Conservation (phyloP, 2,797 vertebrate genomes). For the Siniperca scherzeri region DNA sequence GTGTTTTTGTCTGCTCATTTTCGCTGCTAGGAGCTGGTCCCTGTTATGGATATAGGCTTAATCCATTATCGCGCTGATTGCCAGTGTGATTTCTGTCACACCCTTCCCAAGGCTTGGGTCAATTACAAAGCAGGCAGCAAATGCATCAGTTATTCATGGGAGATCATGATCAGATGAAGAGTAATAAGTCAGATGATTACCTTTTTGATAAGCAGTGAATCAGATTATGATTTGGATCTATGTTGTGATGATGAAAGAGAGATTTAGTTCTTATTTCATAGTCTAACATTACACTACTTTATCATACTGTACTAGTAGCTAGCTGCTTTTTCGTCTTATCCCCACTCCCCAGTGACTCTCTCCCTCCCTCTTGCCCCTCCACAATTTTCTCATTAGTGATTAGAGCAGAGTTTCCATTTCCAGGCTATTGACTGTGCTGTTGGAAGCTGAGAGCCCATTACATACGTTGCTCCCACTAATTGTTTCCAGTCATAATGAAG, state of each 20-base stretch:
- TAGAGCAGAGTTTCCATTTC: conserved; percentile 87
- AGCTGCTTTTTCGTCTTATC: conserved; percentile 66
- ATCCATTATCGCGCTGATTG: conserved; percentile 78
- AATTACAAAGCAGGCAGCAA: conserved; percentile 71
- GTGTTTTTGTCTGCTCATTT: conserved; percentile 70
- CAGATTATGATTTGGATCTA: conserved; percentile 59
- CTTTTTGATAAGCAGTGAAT: conserved; percentile 68
- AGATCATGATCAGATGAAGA: conserved; percentile 62
- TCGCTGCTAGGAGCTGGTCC: conserved; percentile 54
- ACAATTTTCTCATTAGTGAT: conserved; percentile 87
- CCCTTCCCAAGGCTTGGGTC: conserved; percentile 69
- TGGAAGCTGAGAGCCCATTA: conserved; percentile 84
- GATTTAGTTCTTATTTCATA: conserved; percentile 57
- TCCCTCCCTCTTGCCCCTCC: conserved; percentile 66
- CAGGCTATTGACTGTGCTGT: conserved; percentile 85
- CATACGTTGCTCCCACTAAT: conserved; percentile 82
- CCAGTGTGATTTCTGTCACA: conserved; percentile 74
- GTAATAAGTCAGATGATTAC: conserved; percentile 69
- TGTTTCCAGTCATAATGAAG: conserved; percentile 87
- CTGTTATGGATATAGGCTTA: conserved; percentile 73
- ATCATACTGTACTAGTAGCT: conserved; percentile 49
- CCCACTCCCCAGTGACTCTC: conserved; percentile 65
- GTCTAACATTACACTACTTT: conserved; percentile 58
- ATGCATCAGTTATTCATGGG: conserved; percentile 63
- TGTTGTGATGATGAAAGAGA: conserved; percentile 51